Evolutionary conservation across 2,888 invertebrate species (phyloP).

Genomic region (Neoaliturus tenellus): DNA sequence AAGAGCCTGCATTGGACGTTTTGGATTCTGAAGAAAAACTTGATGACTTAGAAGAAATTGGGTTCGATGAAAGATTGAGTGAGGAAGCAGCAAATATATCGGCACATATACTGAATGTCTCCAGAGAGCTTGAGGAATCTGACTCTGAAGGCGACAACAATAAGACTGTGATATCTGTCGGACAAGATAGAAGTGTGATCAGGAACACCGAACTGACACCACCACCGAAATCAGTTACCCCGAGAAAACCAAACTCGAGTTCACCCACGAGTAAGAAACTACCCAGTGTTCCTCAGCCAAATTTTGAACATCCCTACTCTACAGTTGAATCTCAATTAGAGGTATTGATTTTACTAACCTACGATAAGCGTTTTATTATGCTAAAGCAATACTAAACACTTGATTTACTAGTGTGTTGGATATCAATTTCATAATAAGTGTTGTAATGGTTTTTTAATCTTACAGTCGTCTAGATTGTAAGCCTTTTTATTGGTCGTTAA

Average conservation of each 20-base stretch:
- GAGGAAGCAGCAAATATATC: constrained; percentile 45
- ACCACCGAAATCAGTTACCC: not conserved
- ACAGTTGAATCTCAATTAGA: not conserved
- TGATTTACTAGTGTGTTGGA: too few species aligned
- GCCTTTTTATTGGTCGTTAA: too few species aligned
- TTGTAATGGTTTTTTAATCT: too few species aligned
- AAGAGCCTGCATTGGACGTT: not conserved
- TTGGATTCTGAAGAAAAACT: not conserved
- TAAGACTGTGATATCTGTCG: constrained; percentile 24
- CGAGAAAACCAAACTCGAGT: not conserved
- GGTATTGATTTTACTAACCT: not conserved
- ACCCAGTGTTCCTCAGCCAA: not conserved
- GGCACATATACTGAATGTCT: constrained; percentile 39
- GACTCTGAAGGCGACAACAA: constrained; percentile 31
- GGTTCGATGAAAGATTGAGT: constrained; percentile 38
- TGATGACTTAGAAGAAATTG: not conserved
- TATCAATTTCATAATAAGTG: too few species aligned
- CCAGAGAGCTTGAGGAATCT: constrained; percentile 27
- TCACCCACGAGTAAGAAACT: not conserved
- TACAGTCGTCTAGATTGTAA: too few species aligned
- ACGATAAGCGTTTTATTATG: too few species aligned
- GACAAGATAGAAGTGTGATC: not conserved
- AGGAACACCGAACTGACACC: not conserved
- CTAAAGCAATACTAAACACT: too few species aligned
- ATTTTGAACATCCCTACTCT: not conserved